phyloP scores from a whole-genome alignment of 2,888 invertebrate species.

The Eupithecia abbreviata region DNA sequence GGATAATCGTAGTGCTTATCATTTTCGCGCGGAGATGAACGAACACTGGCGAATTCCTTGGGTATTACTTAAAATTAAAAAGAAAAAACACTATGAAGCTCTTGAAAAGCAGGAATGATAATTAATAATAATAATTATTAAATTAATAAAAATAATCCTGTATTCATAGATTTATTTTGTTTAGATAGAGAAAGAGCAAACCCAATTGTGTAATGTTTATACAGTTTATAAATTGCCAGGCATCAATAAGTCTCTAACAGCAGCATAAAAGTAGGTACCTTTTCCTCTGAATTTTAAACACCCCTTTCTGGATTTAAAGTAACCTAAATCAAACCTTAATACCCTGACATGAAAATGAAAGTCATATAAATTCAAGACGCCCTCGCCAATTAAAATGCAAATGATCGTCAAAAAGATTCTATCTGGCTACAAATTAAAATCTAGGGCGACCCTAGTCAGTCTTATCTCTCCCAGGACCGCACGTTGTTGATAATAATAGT shows the following conservation, averaged over 20 bases:
- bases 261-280: neutral
- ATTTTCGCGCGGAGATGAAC: conserved; percentile 32
- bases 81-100: too few relatives aligned
- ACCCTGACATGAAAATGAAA: conserved; percentile 23
- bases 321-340: conserved; percentile 20
- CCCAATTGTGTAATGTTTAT: too few relatives aligned
- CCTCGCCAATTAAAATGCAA: conserved; percentile 44
- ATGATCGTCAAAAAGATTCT: conserved; percentile 45
- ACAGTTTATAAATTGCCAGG: neutral
- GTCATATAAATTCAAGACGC: conserved; percentile 33
- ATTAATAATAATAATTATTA: too few relatives aligned
- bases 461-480: conserved; percentile 48
- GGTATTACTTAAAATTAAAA: too few relatives aligned
- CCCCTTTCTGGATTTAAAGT: conserved; percentile 2
- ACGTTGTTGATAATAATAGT: conserved; percentile 54
- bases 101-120: too few relatives aligned
- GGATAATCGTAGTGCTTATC: conserved; percentile 31
- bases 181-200: too few relatives aligned
- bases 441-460: conserved; percentile 41
- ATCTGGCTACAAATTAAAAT: conserved; percentile 45
- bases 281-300: neutral
- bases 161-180: too few relatives aligned
- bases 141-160: too few relatives aligned
- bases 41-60: conserved; percentile 24
- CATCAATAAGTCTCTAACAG: neutral